Conservation (phyloP, 2,888 invertebrate genomes). For the Trissoscelio sp. region DNA sequence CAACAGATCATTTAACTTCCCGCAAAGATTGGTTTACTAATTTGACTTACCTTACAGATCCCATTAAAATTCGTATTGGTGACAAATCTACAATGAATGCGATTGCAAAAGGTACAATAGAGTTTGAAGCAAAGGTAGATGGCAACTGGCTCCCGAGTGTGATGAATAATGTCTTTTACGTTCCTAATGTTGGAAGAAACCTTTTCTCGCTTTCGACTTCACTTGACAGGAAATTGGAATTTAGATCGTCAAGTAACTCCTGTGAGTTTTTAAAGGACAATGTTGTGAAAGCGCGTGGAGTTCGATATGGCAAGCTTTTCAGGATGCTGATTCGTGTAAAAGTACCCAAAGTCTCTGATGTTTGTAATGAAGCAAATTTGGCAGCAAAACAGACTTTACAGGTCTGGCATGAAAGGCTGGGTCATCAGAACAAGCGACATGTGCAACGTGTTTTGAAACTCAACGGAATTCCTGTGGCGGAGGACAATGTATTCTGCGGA, state of each 20-base stretch:
- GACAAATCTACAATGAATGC: conserved; percentile 52
- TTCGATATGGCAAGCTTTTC: conserved; percentile 28
- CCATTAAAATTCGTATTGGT: conserved; percentile 51
- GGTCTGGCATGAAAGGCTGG: conserved; percentile 75
- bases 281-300: conserved; percentile 42
- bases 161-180: conserved; percentile 51
- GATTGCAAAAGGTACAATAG: conserved; percentile 46
- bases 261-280: conserved; percentile 42
- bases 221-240: conserved; percentile 41
- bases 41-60: conserved; percentile 16
- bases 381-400: conserved; percentile 64
- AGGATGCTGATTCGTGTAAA: conserved; percentile 40
- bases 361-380: conserved; percentile 35
- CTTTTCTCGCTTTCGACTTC: conserved; percentile 41
- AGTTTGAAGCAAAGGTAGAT: conserved; percentile 18
- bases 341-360: background rate
- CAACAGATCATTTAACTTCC: conserved; percentile 48
- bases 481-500: conserved; percentile 70
- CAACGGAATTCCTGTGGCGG: conserved; percentile 71
- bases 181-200: conserved; percentile 45
- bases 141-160: conserved; percentile 19
- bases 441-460: conserved; percentile 72
- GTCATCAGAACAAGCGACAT: conserved; percentile 77
- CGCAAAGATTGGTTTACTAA: conserved; percentile 40
- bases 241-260: conserved; percentile 10